Evolutionary conservation across 2,113 vertebrate genomes (phyloP).

Genomic region (Athene cunicularia): DNA sequence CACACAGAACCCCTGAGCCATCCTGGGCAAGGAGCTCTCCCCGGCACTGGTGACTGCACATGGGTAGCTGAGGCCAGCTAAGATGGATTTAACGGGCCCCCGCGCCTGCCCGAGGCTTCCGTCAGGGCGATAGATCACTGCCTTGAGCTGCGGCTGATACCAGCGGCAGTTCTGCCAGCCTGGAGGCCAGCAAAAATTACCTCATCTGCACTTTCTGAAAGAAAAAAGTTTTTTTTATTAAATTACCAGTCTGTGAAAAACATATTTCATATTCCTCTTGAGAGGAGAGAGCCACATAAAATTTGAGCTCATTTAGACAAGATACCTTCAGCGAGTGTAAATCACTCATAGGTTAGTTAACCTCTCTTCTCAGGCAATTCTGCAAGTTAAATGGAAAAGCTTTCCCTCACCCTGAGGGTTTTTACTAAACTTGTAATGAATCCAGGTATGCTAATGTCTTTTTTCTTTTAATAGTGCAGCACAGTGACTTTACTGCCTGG

Average conservation of each 20-base stretch:
- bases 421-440: neutral
- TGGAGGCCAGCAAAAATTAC: neutral
- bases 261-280: neutral
- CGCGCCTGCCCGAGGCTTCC: neutral
- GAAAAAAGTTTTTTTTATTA: neutral
- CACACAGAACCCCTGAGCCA: neutral
- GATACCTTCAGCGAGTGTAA: neutral
- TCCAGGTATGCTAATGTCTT: neutral
- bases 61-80: neutral
- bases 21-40: neutral
- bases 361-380: neutral
- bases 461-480: neutral
- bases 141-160: neutral
- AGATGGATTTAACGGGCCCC: neutral
- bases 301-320: neutral
- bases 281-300: neutral
- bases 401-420: neutral
- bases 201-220: neutral
- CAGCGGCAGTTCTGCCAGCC: neutral
- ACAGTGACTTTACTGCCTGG: fast-evolving
- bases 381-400: neutral
- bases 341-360: neutral
- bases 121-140: neutral
- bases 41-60: fast-evolving
- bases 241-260: slow-evolving; percentile 36